Percentiles rank a stretch among this genome's conserved stretches.
These are phyloP conservation scores for Cybosia mesomella DNA, from an alignment of 2,888 invertebrate species.

Conservation along the genomic window DNA sequence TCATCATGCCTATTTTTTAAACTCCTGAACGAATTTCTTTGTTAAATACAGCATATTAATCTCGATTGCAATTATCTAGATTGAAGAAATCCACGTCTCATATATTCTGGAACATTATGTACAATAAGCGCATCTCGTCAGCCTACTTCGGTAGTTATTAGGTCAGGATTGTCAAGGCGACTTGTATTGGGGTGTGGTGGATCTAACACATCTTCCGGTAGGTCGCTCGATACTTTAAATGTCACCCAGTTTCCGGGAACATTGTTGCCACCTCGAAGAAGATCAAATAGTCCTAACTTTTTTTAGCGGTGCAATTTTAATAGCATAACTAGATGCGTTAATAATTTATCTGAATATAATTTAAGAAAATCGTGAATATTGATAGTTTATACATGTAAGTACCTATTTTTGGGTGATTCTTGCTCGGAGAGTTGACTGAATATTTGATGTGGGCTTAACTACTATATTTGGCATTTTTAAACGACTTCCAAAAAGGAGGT, in stretches of 20 bases:
- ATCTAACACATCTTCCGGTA: slow-evolving; percentile 61
- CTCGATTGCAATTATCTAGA: background rate
- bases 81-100: background rate
- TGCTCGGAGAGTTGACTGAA: too few species aligned
- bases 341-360: too few species aligned
- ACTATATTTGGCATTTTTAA: background rate
- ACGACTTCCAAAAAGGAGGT: too few species aligned
- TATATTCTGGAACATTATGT: background rate
- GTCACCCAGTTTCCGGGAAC: slow-evolving; percentile 74
- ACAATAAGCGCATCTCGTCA: slow-evolving; percentile 23
- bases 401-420: too few species aligned
- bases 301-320: slow-evolving; percentile 42
- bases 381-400: too few species aligned
- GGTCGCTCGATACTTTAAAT: slow-evolving; percentile 73
- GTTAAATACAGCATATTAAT: background rate
- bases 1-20: too few species aligned
- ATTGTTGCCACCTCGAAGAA: slow-evolving; percentile 52
- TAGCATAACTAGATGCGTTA: too few species aligned
- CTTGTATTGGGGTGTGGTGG: slow-evolving; percentile 51
- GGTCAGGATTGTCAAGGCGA: slow-evolving; percentile 40
- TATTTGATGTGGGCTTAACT: background rate
- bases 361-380: too few species aligned
- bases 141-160: slow-evolving; percentile 42
- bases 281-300: slow-evolving; percentile 65
- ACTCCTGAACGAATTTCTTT: background rate